Conservation (phyloP, 2,888 invertebrate genomes). For the Thereva unica region DNA sequence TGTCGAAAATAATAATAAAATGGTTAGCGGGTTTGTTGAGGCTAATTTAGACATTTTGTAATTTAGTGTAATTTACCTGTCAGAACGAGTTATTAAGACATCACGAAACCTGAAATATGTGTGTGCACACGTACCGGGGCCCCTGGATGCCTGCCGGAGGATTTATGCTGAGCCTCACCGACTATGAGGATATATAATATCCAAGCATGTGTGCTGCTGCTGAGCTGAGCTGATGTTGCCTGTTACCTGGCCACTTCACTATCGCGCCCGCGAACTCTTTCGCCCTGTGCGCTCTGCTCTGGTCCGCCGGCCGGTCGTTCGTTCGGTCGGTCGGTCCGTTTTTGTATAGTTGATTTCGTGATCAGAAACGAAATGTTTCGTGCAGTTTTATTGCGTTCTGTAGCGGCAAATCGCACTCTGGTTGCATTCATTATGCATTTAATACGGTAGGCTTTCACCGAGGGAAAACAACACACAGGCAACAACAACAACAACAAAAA, state of each 20-base stretch:
- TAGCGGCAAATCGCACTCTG: constrained; percentile 25
- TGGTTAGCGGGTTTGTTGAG: constrained; percentile 44
- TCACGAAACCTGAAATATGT: constrained; percentile 40
- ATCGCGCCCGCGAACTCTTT: too few species aligned
- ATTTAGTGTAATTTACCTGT: constrained; percentile 46
- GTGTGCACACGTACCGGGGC: constrained; percentile 17
- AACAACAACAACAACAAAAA: too few species aligned
- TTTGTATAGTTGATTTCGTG: constrained; percentile 9
- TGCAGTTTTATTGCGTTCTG: constrained; percentile 24
- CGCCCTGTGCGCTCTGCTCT: too few species aligned
- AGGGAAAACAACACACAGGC: constrained; percentile 3
- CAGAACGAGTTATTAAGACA: constrained; percentile 45
- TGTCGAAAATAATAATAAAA: constrained; percentile 44
- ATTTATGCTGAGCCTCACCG: constrained; percentile 5
- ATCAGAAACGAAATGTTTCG: constrained; percentile 17
- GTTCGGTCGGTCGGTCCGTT: too few species aligned
- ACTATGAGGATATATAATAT: neutral
- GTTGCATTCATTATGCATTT: constrained; percentile 12
- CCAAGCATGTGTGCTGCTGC: neutral
- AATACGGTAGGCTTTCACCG: constrained; percentile 1
- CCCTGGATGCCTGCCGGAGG: neutral
- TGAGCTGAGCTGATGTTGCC: neutral
- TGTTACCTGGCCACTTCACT: too few species aligned
- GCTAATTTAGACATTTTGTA: constrained; percentile 45
- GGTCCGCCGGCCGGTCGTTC: too few species aligned